Conservation (phyloP, 2,113 vertebrate species). For the Mobula birostris region DNA sequence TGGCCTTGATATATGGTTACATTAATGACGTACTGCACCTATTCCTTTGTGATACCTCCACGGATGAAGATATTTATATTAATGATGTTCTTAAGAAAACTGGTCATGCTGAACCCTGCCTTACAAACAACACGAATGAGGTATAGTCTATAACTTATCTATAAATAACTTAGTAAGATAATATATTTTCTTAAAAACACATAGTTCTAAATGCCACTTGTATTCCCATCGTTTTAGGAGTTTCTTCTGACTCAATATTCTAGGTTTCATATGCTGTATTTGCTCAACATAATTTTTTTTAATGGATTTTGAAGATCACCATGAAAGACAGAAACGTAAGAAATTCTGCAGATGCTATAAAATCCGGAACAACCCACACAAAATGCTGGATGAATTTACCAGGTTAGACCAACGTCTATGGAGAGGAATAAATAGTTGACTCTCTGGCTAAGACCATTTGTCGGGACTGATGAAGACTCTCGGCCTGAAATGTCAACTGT, state of each 20-base stretch:
- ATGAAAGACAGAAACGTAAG: background rate
- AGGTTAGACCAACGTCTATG: too few relatives aligned
- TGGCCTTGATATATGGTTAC: slow-evolving; percentile 73
- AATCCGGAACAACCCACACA: too few relatives aligned
- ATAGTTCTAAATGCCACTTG: background rate
- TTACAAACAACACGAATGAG: slow-evolving; percentile 50
- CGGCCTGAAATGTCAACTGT: too few relatives aligned
- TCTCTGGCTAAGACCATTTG: too few relatives aligned
- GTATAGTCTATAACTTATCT: slow-evolving; percentile 37
- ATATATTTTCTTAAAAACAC: background rate
- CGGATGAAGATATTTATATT: slow-evolving; percentile 71
- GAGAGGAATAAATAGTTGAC: too few relatives aligned
- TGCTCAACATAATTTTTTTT: background rate
- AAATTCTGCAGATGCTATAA: too few relatives aligned
- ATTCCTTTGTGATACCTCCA: slow-evolving; percentile 80
- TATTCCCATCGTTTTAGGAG: background rate
- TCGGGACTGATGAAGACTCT: too few relatives aligned
- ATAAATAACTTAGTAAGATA: background rate
- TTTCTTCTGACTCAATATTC: background rate
- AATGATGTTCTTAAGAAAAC: slow-evolving; percentile 61
- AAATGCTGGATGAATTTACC: too few relatives aligned
- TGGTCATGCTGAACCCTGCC: slow-evolving; percentile 63
- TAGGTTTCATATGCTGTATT: background rate
- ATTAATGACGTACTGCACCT: slow-evolving; percentile 67
- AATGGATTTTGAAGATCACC: too few relatives aligned